Base-by-base conservation (phyloP, 2,113 vertebrate genomes). In the Charina bottae region DNA sequence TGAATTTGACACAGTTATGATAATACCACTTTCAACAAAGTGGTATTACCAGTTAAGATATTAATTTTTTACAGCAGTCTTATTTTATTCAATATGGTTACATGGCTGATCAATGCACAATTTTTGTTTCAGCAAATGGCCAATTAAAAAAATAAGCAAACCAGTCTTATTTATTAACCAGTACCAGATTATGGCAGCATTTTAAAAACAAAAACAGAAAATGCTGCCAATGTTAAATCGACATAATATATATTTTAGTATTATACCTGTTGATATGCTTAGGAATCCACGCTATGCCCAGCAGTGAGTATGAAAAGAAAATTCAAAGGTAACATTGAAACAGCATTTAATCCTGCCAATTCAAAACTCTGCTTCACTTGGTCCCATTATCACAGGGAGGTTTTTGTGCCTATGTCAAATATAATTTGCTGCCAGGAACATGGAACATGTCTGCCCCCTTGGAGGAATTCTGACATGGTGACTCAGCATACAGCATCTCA, bases 391-490 rank as follows among this genome's bases (percentile, higher is more conserved):
- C 58, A 68, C 33, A 23, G 89, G 0, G 87, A 94, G 83, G 89
- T 86, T 94, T 87, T 93, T 93, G 87, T 0, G 0, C 49, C 88
- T 21, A 0, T 58, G 94, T 86, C 94, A 94, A 87, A 0, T 56
- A 12, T 7, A 54, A 97, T 95, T 91, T 60, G 94, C 87, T 0
- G 13, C 89, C 49, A 88, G 85, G 89, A 94, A 89, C 78, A 42
- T 13, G 92, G 15, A 91, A 58, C 56, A 85, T 3, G 24, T 11
- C 89, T 42, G 0, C 83, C 91, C 84, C 93, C 93, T 92, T 93
- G 93, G 92, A 95, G 92, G 90, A 92, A 59, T 91, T 92, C 0
- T 92, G 96, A 89, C 92, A 94, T 89, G 42, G 91, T 90, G 91
- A 0, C 89, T 90, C 1, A 28, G 93, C 2, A 89, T 83, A 6